Conservation (phyloP, 1,140 invertebrate genomes). For the Capitella teleta region DNA sequence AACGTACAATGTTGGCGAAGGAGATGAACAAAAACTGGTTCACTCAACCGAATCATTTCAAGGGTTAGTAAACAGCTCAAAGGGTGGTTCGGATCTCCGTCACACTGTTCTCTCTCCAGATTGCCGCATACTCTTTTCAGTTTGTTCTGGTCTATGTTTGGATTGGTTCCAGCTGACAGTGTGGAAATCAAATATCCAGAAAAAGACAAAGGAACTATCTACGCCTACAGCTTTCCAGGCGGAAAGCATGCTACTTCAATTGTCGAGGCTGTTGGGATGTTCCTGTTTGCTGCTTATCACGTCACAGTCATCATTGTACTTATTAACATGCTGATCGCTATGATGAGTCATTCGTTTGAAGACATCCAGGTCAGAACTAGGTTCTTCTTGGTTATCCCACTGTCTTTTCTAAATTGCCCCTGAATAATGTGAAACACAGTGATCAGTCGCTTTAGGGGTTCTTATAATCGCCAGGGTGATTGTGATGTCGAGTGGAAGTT, state of each 20-base stretch:
- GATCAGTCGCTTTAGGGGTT: neutral
- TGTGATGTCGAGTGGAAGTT: constrained; percentile 91
- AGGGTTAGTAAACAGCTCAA: constrained; percentile 21
- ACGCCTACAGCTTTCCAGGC: neutral
- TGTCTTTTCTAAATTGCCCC: neutral
- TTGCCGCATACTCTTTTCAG: constrained; percentile 54
- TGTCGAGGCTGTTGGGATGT: constrained; percentile 46
- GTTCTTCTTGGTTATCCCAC: neutral
- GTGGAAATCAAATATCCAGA: constrained; percentile 12
- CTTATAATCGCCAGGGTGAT: constrained; percentile 54
- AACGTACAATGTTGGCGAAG: constrained; percentile 31
- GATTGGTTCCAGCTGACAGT: constrained; percentile 50
- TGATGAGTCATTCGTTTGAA: constrained; percentile 53
- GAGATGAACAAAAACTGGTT: constrained; percentile 27
- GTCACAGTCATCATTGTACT: constrained; percentile 51
- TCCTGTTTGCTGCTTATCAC: constrained; percentile 47
- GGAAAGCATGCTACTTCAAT: constrained; percentile 23
- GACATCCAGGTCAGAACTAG: constrained; percentile 48
- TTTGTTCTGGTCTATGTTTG: constrained; percentile 65
- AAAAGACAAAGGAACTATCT: constrained; percentile 6
- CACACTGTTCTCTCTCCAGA: constrained; percentile 32
- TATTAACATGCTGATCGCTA: constrained; percentile 52
- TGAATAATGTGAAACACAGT: neutral
- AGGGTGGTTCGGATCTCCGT: neutral
- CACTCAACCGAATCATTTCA: constrained; percentile 38